Evolutionary conservation across 2,797 vertebrate genomes (phyloP).

Genomic region (Phyllotis vaccarum): DNA sequence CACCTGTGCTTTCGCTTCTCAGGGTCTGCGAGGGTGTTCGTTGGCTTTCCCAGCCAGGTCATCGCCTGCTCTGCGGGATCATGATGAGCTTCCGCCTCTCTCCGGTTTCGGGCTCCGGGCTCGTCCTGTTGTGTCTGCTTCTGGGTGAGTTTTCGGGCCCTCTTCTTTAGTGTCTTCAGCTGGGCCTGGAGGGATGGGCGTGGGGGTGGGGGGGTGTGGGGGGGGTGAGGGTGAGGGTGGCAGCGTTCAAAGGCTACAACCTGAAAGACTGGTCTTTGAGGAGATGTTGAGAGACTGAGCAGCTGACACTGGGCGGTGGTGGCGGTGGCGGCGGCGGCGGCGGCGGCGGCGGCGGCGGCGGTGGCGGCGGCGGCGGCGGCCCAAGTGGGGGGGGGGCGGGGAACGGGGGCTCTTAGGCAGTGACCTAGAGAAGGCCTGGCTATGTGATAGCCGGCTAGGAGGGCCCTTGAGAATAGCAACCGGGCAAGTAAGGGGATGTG

Average conservation of each 20-base stretch:
- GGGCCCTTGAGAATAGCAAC: constrained; percentile 14
- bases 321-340: background rate
- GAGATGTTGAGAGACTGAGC: background rate
- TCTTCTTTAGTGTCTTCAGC: background rate
- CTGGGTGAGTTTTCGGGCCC: constrained; percentile 81
- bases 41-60: background rate
- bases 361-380: too few relatives aligned
- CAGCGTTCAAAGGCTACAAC: constrained; percentile 64
- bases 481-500: background rate
- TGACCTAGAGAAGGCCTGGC: constrained; percentile 63
- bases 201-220: too few relatives aligned
- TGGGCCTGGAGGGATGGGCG: constrained; percentile 62
- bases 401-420: background rate
- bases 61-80: background rate
- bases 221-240: too few relatives aligned
- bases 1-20: fast-evolving
- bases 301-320: constrained; percentile 34
- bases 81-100: constrained; percentile 64
- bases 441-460: background rate
- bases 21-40: background rate
- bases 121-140: constrained; percentile 68
- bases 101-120: background rate
- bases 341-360: too few relatives aligned
- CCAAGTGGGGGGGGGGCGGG: background rate
- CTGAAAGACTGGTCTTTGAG: background rate